Conservation (phyloP, 2,797 vertebrate genomes). For the Ptychadena robeensis region DNA sequence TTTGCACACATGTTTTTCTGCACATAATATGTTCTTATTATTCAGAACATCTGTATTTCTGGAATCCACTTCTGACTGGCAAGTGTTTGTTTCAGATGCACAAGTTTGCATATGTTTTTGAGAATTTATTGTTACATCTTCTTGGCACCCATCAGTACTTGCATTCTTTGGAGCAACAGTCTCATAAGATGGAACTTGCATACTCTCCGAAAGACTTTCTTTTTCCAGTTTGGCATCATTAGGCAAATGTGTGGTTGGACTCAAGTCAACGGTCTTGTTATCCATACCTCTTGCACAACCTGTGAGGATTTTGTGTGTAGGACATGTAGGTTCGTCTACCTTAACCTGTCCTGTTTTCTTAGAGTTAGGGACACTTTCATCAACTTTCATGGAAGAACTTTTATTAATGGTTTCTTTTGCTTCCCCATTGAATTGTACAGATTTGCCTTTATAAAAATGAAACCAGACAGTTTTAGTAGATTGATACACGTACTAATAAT, state of each 20-base stretch:
- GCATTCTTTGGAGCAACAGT: neutral
- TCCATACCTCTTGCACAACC: neutral
- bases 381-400: neutral
- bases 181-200: neutral
- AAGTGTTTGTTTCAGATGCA: neutral
- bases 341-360: neutral
- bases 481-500: neutral
- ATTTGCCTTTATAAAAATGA: slow-evolving; percentile 71
- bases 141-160: neutral
- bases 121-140: neutral
- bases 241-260: neutral
- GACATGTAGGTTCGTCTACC: neutral
- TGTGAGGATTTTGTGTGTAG: neutral
- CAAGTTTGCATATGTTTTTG: neutral
- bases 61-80: slow-evolving; percentile 7
- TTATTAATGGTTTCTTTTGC: slow-evolving; percentile 57
- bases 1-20: neutral
- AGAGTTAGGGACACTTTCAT: neutral
- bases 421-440: slow-evolving; percentile 70
- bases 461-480: slow-evolving; percentile 47
- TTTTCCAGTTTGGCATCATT: neutral
- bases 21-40: neutral
- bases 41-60: neutral
- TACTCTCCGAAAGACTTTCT: neutral
- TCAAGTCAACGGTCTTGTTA: neutral